Base-by-base conservation (phyloP, 2,113 vertebrate species). In the Salvelinus alpinus region DNA sequence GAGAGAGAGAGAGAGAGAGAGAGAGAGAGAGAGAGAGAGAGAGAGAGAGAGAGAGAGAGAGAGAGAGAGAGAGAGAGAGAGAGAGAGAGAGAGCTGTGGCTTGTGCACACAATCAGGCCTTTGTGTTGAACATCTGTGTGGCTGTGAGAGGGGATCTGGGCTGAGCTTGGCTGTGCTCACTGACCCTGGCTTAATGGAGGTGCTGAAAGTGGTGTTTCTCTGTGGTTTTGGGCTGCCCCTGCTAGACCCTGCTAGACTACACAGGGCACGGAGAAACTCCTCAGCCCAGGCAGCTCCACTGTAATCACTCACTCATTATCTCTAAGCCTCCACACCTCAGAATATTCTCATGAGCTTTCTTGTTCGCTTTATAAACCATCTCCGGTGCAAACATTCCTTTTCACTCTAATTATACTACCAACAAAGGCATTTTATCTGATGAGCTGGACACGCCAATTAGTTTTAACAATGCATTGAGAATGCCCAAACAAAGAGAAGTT, bases 71-170 rank as follows among this genome's bases (percentile, higher is more conserved):
- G 60, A 31, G 5, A 31, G 4, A 5, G 31, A 31, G 31, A 31
- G 5, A 38, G 57, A 64, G 72, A 69, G 57, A 65, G 60, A 72
- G 73, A 80, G 70, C 31, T 82, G 64, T 78, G 64, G 73, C 54
- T 11, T 0, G 29, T 14, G 76, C 73, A 78, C 57, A 90, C 84
- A 92, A 87, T 88, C 5, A 11, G 67, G 71, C 69, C 90, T 92
- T 91, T 92, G 88, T 90, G 84, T 54, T 1, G 64, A 86, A 87
- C 88, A 88, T 81, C 83, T 89, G 88, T 76, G 67, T 22, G 67
- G 54, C 77, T 84, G 78, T 20, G 70, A 77, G 29, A 83, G 68
- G 73, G 76, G 80, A 74, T 54, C 73, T 80, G 74, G 75, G 62
- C 70, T 29, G 6, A 16, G 47, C 13, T 80, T 72, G 73, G 62